Conservation (phyloP, 2,888 invertebrate genomes). For the Lycocerus yunnanus region DNA sequence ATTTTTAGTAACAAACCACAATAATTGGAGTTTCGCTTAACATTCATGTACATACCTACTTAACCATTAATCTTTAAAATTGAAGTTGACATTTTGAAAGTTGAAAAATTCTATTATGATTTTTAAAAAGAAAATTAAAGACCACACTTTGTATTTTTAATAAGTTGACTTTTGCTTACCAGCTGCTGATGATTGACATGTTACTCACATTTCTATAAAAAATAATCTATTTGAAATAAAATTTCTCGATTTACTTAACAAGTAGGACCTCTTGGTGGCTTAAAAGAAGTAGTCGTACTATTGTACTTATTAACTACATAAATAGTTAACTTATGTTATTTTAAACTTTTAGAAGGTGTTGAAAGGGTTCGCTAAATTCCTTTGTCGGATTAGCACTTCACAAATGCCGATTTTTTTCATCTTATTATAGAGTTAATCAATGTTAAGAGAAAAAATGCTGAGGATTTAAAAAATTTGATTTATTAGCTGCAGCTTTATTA, state of each 20-base stretch:
- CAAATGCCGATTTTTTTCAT: not conserved
- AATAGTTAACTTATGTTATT: conserved; percentile 27
- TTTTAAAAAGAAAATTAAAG: not conserved
- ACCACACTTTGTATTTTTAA: conserved; percentile 14
- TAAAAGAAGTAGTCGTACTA: not conserved
- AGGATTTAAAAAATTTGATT: not conserved
- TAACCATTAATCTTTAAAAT: not conserved
- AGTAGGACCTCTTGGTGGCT: not conserved
- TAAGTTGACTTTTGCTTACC: conserved; percentile 10
- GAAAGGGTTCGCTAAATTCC: conserved; percentile 1
- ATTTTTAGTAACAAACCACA: not conserved
- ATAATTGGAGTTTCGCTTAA: not conserved
- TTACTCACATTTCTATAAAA: conserved; percentile 13
- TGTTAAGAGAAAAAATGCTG: not conserved
- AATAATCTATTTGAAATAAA: conserved; percentile 15
- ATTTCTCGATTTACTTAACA: not conserved
- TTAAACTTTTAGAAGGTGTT: conserved; percentile 21
- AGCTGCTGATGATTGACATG: conserved; percentile 19
- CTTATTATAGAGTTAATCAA: not conserved
- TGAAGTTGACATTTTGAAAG: not conserved
- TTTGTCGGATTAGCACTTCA: not conserved
- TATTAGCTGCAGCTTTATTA: not conserved
- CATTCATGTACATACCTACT: too few relatives aligned
- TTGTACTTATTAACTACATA: not conserved
- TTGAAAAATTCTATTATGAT: not conserved